Conservation (phyloP, 2,888 invertebrate genomes). For the Phoenoteleia sp. region DNA sequence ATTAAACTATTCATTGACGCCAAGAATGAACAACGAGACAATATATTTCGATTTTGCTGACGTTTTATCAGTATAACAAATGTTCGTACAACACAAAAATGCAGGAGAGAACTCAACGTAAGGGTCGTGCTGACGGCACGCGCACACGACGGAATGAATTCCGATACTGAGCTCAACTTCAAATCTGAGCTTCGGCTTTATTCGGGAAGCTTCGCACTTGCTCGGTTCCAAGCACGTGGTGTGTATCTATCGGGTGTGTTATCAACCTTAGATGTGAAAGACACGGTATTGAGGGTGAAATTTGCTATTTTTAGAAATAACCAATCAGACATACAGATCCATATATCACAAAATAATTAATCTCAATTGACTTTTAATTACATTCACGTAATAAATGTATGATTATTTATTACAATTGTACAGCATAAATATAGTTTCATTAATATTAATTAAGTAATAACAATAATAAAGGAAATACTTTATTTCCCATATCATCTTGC, state of each 20-base stretch:
- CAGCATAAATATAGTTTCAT: too few relatives aligned
- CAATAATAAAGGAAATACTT: too few relatives aligned
- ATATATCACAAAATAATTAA: background rate
- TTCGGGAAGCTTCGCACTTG: constrained; percentile 74
- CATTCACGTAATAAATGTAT: too few relatives aligned
- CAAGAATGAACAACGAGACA: background rate
- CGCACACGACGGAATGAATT: constrained; percentile 84
- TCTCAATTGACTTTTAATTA: constrained; percentile 1
- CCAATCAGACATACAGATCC: constrained; percentile 21
- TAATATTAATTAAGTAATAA: too few relatives aligned
- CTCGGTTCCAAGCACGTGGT: constrained; percentile 80
- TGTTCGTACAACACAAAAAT: constrained; percentile 18
- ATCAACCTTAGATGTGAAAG: constrained; percentile 50
- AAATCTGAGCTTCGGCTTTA: constrained; percentile 77
- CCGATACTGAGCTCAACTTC: constrained; percentile 80
- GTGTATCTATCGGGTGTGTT: constrained; percentile 37
- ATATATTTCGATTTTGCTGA: background rate
- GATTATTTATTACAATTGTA: too few relatives aligned
- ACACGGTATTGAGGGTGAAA: constrained; percentile 6
- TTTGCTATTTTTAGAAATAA: constrained; percentile 35
- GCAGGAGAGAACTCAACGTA: constrained; percentile 15
- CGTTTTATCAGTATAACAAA: background rate
- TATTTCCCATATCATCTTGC: too few relatives aligned
- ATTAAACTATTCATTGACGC: background rate
- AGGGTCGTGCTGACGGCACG: constrained; percentile 79